These are phyloP conservation scores for Penelope pileata DNA, from an alignment of 2,113 vertebrate genomes.

Conservation along the genomic window DNA sequence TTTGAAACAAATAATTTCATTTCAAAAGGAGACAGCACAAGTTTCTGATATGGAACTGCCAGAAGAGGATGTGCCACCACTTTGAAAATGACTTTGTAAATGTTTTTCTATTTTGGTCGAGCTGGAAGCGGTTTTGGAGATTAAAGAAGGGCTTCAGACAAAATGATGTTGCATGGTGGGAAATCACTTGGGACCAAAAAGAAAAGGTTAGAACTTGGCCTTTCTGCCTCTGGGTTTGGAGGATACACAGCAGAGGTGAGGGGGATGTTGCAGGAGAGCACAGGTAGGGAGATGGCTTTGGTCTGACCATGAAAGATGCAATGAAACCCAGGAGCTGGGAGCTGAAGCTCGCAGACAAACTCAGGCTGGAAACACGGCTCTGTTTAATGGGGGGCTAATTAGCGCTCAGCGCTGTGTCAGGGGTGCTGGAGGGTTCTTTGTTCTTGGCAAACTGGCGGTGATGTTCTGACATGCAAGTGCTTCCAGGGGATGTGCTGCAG, in stretches of 20 bases:
- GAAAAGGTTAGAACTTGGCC: neutral
- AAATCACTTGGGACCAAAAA: neutral
- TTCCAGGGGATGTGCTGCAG: fast-evolving
- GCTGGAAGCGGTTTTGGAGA: neutral
- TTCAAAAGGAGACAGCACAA: neutral
- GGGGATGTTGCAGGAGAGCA: neutral
- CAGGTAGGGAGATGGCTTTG: neutral
- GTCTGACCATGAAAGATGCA: too few species aligned
- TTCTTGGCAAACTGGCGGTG: neutral
- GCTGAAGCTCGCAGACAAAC: neutral
- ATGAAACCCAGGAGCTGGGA: neutral
- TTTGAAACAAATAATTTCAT: neutral
- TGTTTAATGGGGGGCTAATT: neutral
- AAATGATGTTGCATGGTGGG: fast-evolving
- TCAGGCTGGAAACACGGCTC: neutral
- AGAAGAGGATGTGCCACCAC: neutral
- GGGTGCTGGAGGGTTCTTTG: neutral
- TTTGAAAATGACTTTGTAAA: neutral
- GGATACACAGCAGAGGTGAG: neutral
- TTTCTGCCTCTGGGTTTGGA: neutral
- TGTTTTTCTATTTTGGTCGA: neutral
- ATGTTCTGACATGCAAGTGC: neutral
- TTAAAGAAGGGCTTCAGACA: neutral
- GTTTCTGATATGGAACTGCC: neutral
- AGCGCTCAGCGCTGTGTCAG: neutral